Evolutionary conservation across 64 coral and sea anemone species (phyloP).

Genomic region (Acropora tenuis): DNA sequence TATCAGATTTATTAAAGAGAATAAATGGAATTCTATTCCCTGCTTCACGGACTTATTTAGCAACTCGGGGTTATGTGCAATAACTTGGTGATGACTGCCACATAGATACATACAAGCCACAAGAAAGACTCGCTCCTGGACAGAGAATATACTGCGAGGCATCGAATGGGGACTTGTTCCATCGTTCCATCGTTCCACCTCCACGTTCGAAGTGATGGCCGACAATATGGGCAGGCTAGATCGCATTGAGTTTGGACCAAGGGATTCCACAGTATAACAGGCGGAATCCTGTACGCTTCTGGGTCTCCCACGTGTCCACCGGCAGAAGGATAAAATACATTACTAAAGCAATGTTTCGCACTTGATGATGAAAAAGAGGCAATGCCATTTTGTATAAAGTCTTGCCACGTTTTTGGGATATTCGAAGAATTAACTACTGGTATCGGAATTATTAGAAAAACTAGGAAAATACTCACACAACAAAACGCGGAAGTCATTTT

Average conservation of each 20-base stretch:
- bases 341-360: no score
- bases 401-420: slow-evolving; percentile 19
- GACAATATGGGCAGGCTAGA: slow-evolving; percentile 7
- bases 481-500: slow-evolving; percentile 17
- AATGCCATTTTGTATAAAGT: slow-evolving; percentile 25
- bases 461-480: not conserved
- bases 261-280: slow-evolving; percentile 51
- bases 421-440: slow-evolving; percentile 22
- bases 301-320: slow-evolving; percentile 14
- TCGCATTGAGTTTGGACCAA: slow-evolving; percentile 29
- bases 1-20: slow-evolving; percentile 61
- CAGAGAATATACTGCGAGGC: slow-evolving; percentile 45
- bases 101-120: slow-evolving; percentile 61
- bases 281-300: slow-evolving; percentile 27
- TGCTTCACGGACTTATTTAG: slow-evolving; percentile 22
- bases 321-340: no score
- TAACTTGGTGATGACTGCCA: slow-evolving; percentile 64
- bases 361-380: slow-evolving; percentile 4
- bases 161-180: slow-evolving; percentile 36
- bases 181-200: slow-evolving; percentile 48
- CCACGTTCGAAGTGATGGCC: not conserved
- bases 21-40: slow-evolving; percentile 36
- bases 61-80: slow-evolving; percentile 47
- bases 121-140: slow-evolving; percentile 54
- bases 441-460: slow-evolving; percentile 13